These are phyloP conservation scores for Scrobipalpa costella DNA, from an alignment of 2,888 invertebrate genomes.

Conservation along the genomic window DNA sequence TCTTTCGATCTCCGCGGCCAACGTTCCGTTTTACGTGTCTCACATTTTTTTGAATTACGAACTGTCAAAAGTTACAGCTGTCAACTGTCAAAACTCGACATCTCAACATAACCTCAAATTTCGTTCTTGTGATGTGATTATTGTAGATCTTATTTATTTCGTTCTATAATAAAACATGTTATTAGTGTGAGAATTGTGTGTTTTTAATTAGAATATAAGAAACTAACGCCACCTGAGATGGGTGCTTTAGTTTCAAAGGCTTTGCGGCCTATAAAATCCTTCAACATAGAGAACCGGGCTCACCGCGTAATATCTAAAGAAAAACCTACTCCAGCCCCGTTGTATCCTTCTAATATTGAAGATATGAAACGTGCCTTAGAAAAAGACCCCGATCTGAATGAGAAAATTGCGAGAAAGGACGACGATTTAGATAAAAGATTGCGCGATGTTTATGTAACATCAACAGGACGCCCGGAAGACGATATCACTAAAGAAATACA, in stretches of 20 bases:
- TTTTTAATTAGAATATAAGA: constrained; percentile 30
- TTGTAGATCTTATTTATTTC: constrained; percentile 25
- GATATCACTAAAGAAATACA: constrained; percentile 64
- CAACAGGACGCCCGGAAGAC: constrained; percentile 80
- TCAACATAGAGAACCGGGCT: constrained; percentile 89
- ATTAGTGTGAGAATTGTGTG: constrained; percentile 34
- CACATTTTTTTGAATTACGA: background rate
- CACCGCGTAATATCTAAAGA: constrained; percentile 85
- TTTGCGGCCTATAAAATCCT: constrained; percentile 82
- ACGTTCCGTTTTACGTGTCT: background rate
- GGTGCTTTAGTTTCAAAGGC: constrained; percentile 83
- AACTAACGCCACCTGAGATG: constrained; percentile 80
- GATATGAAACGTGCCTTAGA: constrained; percentile 84
- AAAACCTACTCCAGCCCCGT: constrained; percentile 86
- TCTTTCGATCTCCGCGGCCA: background rate
- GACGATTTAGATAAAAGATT: constrained; percentile 82
- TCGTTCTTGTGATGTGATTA: constrained; percentile 17
- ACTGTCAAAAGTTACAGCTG: background rate
- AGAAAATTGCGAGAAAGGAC: constrained; percentile 84
- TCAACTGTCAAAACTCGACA: constrained; percentile 4
- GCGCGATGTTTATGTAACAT: constrained; percentile 87
- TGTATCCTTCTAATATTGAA: constrained; percentile 80
- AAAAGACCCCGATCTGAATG: constrained; percentile 82
- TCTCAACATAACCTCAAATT: constrained; percentile 44
- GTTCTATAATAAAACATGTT: constrained; percentile 41